Base-by-base conservation (phyloP, 2,888 invertebrate species). In the Apamea epomidion region DNA sequence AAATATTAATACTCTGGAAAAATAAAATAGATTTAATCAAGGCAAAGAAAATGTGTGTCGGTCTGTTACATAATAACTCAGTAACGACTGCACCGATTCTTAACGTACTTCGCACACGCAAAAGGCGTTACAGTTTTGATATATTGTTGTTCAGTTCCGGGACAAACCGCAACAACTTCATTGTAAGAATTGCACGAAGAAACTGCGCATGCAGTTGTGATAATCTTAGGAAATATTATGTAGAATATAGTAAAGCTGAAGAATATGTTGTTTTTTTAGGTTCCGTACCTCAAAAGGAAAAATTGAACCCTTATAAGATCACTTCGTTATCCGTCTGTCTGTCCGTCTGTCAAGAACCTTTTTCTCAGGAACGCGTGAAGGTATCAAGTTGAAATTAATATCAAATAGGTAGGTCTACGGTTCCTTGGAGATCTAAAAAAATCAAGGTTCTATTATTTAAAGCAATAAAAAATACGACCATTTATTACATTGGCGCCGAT, bases 61-160 rank as follows among this genome's bases (percentile, higher is more conserved):
- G 37, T 72, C 3, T 76, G 70, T 82, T 82, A 76, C 32, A 8
- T 72, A 73, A 79, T 82, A 82, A 64, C 75, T 74, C 67, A 71
- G 71, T 68, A 71, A 74, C 65, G 12, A 45, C 71, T 76, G 83
- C 74, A 72, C 64, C 60, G 51, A 68, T 85, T 85, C 32, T 64
- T 71, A 85, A 79, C 58, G 65, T 54, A 37, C 29, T 62, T 18
- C 14, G 71, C 64, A 72, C 85, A 86, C 76, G 86, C 76, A 67
- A 86, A 65, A 77, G 51, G 62, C 60, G 79, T 67, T 86, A 79
- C 73, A 32, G 58, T 69, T 86, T n/a, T n/a, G 25, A 64, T 82
- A 25, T 68, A 76, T 64, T 14, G n/a, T 42, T 79, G 83, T 80
- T 74, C 72, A 74, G 79, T 85, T 76, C 45, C 75, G 54, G 60